A percentile compares a stretch with the other conserved stretches of the same genome.
phyloP scores from a whole-genome alignment of 2,113 vertebrate genomes.

The Chelonoidis abingdonii region DNA sequence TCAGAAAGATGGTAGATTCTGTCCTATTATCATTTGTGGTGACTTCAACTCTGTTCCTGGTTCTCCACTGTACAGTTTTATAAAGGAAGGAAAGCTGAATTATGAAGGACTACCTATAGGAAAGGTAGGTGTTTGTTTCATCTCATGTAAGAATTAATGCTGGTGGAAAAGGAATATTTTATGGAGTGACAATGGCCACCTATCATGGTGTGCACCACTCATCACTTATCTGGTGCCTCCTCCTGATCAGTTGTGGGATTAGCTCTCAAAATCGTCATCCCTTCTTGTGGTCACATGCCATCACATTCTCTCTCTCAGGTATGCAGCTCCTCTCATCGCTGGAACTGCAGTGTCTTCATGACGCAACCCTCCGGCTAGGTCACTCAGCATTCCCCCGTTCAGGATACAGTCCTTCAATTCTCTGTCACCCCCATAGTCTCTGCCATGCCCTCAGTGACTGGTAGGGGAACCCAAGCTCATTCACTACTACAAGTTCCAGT shows the following conservation, averaged over 20 bases:
- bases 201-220: neutral
- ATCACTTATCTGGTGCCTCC: neutral
- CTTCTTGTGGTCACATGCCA: neutral
- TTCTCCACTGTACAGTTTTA: slow-evolving; percentile 92
- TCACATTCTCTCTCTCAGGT: neutral
- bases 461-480: no score
- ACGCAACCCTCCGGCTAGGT: neutral
- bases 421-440: no score
- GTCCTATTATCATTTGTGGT: slow-evolving; percentile 91
- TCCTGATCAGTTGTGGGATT: neutral
- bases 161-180: neutral
- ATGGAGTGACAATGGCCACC: neutral
- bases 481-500: neutral
- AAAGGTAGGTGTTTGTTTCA: slow-evolving; percentile 80
- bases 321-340: neutral
- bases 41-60: slow-evolving; percentile 96
- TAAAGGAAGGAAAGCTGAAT: slow-evolving; percentile 88
- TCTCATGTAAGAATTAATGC: neutral
- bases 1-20: slow-evolving; percentile 81
- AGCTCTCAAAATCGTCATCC: neutral
- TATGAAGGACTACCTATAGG: slow-evolving; percentile 88
- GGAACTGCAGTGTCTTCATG: neutral
- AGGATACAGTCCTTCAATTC: no score
- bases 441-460: no score
- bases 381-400: neutral